Conservation (phyloP, 2,888 invertebrate species). For the Machimus rusticus region DNA sequence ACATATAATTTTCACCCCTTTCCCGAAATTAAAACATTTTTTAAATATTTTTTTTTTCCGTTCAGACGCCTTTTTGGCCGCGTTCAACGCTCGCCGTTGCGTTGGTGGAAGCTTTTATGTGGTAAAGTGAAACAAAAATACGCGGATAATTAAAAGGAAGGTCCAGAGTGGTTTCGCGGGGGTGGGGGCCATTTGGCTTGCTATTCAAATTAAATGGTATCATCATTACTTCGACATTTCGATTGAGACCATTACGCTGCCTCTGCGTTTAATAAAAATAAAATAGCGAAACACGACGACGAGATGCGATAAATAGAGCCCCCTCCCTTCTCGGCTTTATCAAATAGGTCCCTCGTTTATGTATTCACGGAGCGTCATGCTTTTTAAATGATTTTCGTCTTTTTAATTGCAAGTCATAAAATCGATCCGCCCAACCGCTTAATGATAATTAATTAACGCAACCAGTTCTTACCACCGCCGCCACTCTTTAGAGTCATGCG, state of each 20-base stretch:
- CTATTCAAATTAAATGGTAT: conserved; percentile 41
- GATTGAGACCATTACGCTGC: conserved; percentile 44
- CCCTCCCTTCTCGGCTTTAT: neutral
- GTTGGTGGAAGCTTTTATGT: conserved; percentile 44
- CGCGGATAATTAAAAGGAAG: neutral
- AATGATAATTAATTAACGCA: neutral
- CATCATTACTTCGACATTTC: conserved; percentile 34
- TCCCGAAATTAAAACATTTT: conserved; percentile 1
- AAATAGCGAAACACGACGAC: neutral
- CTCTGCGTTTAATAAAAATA: conserved; percentile 27
- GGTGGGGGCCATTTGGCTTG: neutral
- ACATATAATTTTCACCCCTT: conserved; percentile 8
- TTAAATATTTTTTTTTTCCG: neutral
- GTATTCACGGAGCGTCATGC: neutral
- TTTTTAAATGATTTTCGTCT: conserved; percentile 24
- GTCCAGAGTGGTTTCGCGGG: neutral
- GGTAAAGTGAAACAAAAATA: conserved; percentile 47
- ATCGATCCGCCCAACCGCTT: neutral
- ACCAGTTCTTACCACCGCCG: neutral
- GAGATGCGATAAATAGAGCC: neutral
- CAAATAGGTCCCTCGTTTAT: neutral
- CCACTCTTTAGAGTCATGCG: neutral
- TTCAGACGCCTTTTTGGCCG: neutral
- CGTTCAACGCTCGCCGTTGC: neutral
- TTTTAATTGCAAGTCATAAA: conserved; percentile 4